Evolutionary conservation across 1,140 invertebrate genomes (phyloP), one percentile per base, ranked within the genome.

Genomic region (Brachionus asplanchnoidis): DNA sequence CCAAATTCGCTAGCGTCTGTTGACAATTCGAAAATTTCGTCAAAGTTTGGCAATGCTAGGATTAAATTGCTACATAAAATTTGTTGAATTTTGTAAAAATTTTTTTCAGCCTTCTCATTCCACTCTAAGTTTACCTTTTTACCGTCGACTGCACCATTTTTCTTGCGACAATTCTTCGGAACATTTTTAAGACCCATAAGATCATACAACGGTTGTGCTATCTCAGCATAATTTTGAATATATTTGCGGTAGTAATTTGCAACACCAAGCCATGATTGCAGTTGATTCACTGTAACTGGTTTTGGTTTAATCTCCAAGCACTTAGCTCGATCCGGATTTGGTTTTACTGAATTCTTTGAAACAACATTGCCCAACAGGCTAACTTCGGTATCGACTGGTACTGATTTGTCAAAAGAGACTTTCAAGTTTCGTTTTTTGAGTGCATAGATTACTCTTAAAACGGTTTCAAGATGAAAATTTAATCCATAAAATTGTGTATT

Each of bases 171-270:
- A n/a, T 36, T 70, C 4, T 9, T 42, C 40, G 40, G 40, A 42
- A 42, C 40, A 42, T 42, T 42, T 42, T 42, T 42, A 5, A 42
- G 9, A 9, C 9, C 40, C 40, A 42, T 42, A 5, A 42, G 40
- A 9, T 42, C 40, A 9, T 42, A 42, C 60, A 87, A 60, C 6
- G 85, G 87, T 60, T 70, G 66, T n/a, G 86, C 86, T 40, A 87
- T 87, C 14, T 85, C 66, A 0, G 86, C 66, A 84, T 85, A 88
- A 5, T 85, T 70, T 26, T 32, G 17, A 26, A 88, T 85, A 84
- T 86, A 88, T 44, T 85, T 75, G 3, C 88, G 32, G 84, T 88
- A 88, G 70, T 87, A 88, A 26, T 86, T 86, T 7, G 85, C 84
- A 78, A 87, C 85, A 56, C 87, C 87, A 3, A 89, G 40, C 73